These are phyloP conservation scores for Hemitrygon akajei DNA, from an alignment of 2,797 vertebrate genomes.

Conservation along the genomic window DNA sequence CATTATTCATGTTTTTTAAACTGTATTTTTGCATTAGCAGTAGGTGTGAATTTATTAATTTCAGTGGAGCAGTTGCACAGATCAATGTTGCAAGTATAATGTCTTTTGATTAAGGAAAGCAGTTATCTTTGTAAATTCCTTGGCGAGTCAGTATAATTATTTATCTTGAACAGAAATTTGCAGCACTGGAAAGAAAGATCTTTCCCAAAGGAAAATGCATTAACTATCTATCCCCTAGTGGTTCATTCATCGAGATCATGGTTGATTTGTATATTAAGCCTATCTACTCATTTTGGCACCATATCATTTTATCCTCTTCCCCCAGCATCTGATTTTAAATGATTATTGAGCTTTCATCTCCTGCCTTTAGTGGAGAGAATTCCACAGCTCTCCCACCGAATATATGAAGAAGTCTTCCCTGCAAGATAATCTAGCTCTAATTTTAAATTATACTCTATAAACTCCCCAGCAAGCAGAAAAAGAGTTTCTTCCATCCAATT, in stretches of 20 bases:
- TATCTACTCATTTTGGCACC: too few species aligned
- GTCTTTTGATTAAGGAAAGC: neutral
- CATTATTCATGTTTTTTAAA: neutral
- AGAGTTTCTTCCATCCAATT: too few species aligned
- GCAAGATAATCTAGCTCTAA: too few species aligned
- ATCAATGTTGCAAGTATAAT: neutral
- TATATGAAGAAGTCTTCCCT: too few species aligned
- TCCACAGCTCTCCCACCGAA: too few species aligned
- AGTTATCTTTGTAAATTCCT: neutral
- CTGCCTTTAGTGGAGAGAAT: too few species aligned
- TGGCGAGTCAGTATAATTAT: neutral
- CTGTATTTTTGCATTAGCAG: neutral
- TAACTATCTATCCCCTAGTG: neutral
- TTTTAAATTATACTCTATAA: too few species aligned
- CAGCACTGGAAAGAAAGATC: neutral
- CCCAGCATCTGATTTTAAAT: too few species aligned
- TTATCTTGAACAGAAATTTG: neutral
- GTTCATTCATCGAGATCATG: neutral
- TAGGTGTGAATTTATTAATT: neutral
- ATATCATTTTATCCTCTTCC: too few species aligned
- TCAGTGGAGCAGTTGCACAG: neutral
- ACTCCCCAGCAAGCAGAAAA: too few species aligned
- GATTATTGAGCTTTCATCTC: too few species aligned
- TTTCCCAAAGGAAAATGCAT: too few species aligned
- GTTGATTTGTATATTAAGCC: neutral